Conservation (phyloP, 2,113 vertebrate genomes). For the Thymallus thymallus region DNA sequence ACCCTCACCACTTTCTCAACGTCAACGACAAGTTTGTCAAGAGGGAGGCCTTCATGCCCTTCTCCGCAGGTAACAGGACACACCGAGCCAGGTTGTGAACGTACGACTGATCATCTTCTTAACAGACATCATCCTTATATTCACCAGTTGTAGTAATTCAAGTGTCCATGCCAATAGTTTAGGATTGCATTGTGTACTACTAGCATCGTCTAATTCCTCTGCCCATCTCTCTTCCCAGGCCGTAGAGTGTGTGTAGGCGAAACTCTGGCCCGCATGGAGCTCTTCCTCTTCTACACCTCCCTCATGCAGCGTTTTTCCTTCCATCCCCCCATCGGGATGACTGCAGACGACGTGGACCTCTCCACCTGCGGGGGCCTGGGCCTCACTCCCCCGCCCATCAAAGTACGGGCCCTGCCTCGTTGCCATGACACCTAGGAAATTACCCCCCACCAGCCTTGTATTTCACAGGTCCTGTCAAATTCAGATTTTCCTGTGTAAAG, state of each 20-base stretch:
- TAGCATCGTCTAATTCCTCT: background rate
- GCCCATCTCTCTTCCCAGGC: background rate
- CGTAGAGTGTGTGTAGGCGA: constrained; percentile 1
- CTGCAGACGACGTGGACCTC: constrained; percentile 1
- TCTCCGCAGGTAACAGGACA: no score
- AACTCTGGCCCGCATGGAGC: constrained; percentile 12
- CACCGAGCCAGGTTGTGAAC: background rate
- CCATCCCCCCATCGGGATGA: background rate
- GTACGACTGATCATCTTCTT: background rate
- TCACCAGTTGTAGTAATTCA: background rate
- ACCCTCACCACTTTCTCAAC: background rate
- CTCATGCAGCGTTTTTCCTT: constrained; percentile 9
- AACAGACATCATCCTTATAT: background rate
- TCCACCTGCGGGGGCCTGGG: constrained; percentile 1
- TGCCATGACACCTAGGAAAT: background rate
- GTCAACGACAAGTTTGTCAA: background rate
- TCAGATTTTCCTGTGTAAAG: no score
- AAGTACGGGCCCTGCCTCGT: background rate
- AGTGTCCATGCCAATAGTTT: background rate
- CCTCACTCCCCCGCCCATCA: background rate
- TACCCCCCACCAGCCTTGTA: no score
- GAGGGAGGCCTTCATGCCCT: no score
- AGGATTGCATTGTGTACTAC: no score
- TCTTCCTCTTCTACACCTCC: constrained; percentile 8
- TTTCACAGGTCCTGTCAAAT: no score